Percentiles rank a stretch among this genome's conserved stretches.
Evolutionary conservation across 2,113 vertebrate species (phyloP).

Genomic region (Tychaedon coryphoeus): DNA sequence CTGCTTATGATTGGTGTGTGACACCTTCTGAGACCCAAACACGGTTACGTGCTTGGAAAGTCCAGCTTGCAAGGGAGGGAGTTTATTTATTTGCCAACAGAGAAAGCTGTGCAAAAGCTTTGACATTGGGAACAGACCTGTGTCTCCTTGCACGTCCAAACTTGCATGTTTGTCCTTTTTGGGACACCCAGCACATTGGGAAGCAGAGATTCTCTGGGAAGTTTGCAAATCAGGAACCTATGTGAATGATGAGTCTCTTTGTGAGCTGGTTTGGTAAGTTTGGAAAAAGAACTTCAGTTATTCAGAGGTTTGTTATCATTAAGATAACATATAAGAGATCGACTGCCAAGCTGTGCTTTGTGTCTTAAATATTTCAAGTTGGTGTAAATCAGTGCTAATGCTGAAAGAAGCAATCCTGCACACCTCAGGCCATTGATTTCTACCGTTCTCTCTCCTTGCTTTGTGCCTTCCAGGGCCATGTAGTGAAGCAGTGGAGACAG

Average conservation of each 20-base stretch:
- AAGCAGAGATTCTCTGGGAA: neutral
- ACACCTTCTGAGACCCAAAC: neutral
- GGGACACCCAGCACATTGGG: neutral
- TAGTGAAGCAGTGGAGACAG: neutral
- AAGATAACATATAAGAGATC: neutral
- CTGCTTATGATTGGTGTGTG: neutral
- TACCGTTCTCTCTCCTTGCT: neutral
- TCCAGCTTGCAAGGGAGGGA: neutral
- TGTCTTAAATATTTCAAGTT: neutral
- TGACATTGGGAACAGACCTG: neutral
- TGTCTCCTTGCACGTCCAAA: neutral
- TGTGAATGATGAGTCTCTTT: neutral
- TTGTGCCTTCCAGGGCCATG: accelerated
- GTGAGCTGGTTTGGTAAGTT: neutral
- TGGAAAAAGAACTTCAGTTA: neutral
- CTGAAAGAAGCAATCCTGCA: neutral
- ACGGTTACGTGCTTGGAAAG: neutral
- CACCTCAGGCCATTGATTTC: neutral
- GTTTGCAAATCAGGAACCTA: neutral
- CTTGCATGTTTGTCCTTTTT: neutral
- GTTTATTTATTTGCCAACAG: neutral
- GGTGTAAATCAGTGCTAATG: neutral
- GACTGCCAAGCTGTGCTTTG: neutral
- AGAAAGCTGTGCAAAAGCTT: neutral
- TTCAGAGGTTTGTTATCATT: neutral